A percentile compares a stretch with the other conserved stretches of the same genome.
Evolutionary conservation across 2,113 vertebrate species (phyloP).

Genomic region (Siniperca chuatsi): DNA sequence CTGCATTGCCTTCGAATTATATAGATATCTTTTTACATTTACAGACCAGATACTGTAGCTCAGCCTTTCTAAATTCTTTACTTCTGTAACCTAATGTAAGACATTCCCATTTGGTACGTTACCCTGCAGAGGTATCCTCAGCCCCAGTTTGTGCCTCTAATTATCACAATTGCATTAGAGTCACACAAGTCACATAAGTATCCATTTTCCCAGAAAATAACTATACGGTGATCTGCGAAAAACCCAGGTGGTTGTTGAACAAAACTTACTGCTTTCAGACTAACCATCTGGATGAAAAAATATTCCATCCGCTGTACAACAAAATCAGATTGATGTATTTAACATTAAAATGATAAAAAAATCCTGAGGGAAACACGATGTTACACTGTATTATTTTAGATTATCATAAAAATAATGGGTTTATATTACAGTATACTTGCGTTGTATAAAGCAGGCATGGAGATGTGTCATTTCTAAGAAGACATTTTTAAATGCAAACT

Average conservation of each 20-base stretch:
- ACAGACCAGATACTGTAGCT: conserved; percentile 14
- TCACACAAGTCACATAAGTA: background rate
- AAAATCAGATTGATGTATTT: no score
- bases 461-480: background rate
- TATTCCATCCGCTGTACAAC: background rate
- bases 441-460: background rate
- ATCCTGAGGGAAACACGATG: background rate
- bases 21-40: conserved; percentile 23
- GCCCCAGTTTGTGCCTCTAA: background rate
- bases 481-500: background rate
- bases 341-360: no score
- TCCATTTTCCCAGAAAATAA: background rate
- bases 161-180: background rate
- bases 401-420: background rate
- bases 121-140: conserved; percentile 7
- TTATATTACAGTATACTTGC: background rate
- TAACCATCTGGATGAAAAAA: background rate
- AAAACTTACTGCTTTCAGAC: background rate
- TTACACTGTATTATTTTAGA: background rate
- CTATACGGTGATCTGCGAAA: background rate
- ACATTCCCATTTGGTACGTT: conserved; percentile 2
- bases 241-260: background rate
- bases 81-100: background rate
- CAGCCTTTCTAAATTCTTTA: conserved; percentile 15
- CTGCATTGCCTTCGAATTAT: conserved; percentile 1